These are phyloP conservation scores for Thecocarcelia acutangulata DNA, from an alignment of 2,888 invertebrate genomes.

Conservation along the genomic window DNA sequence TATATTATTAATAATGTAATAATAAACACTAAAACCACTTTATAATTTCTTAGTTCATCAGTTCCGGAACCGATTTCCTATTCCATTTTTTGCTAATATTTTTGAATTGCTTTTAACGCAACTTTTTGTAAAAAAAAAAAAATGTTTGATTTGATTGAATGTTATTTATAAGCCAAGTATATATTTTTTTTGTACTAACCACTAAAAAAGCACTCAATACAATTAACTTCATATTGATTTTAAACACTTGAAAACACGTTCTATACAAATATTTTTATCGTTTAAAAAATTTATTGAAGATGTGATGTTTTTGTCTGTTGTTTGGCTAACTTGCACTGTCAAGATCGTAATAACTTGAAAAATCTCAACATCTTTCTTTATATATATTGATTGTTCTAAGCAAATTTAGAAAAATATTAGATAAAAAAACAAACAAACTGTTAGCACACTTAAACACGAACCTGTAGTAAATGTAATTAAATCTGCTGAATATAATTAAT, in stretches of 20 bases:
- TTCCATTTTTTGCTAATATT: no score
- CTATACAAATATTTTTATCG: not conserved
- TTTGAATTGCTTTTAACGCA: no score
- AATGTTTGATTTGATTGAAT: not conserved
- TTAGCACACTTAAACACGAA: conserved; percentile 40
- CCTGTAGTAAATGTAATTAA: conserved; percentile 52
- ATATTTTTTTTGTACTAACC: conserved; percentile 73
- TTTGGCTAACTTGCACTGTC: conserved; percentile 32
- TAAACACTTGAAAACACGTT: conserved; percentile 7
- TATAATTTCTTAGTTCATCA: no score
- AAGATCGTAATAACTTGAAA: conserved; percentile 61
- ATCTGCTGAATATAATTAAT: conserved; percentile 52
- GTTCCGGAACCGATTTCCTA: no score
- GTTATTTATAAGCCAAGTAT: not conserved
- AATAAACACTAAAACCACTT: no score
- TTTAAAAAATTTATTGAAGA: conserved; percentile 10
- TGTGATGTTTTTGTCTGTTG: conserved; percentile 32
- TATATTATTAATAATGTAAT: no score
- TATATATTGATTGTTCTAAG: conserved; percentile 64
- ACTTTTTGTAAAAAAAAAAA: no score
- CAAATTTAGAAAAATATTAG: conserved; percentile 19
- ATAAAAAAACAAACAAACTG: conserved; percentile 52
- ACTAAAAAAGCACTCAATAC: conserved; percentile 75
- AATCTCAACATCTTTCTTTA: conserved; percentile 55
- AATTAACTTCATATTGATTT: conserved; percentile 74